Conservation (phyloP, 2,113 vertebrate genomes). For the Lasiurus borealis region DNA sequence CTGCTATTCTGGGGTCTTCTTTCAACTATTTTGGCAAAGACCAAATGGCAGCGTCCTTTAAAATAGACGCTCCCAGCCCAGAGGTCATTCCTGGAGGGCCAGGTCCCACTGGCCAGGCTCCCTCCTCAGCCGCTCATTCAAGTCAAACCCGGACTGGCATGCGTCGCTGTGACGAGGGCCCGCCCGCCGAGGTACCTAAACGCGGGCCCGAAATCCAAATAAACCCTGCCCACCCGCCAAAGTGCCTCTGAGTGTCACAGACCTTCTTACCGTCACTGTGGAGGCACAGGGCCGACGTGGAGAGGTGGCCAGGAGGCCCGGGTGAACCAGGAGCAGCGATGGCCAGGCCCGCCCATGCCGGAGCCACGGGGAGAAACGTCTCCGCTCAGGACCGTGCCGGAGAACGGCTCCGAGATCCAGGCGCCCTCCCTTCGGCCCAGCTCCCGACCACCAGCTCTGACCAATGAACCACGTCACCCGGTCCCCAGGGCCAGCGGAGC, state of each 20-base stretch:
- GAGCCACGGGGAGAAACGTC: too few relatives aligned
- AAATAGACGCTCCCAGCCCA: slow-evolving; percentile 67
- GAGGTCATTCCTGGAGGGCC: slow-evolving; percentile 57
- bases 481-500: accelerated
- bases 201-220: neutral
- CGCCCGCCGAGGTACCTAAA: neutral
- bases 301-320: accelerated
- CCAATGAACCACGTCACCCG: accelerated
- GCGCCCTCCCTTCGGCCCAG: accelerated
- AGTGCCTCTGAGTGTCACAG: neutral
- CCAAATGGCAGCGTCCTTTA: slow-evolving; percentile 78
- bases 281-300: accelerated
- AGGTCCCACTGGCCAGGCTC: slow-evolving; percentile 5
- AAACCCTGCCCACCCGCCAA: neutral
- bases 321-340: accelerated
- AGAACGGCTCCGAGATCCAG: accelerated
- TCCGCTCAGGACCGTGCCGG: neutral
- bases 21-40: slow-evolving; percentile 79
- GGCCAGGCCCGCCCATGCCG: accelerated
- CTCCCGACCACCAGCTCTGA: accelerated
- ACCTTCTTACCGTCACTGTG: accelerated
- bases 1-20: slow-evolving; percentile 77
- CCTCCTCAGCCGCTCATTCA: neutral
- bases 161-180: neutral
- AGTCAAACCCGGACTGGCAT: neutral